Percentiles rank a stretch among this genome's conserved stretches.
Evolutionary conservation across 2,113 vertebrate species (phyloP).

Genomic region (Platycercus adscitus): DNA sequence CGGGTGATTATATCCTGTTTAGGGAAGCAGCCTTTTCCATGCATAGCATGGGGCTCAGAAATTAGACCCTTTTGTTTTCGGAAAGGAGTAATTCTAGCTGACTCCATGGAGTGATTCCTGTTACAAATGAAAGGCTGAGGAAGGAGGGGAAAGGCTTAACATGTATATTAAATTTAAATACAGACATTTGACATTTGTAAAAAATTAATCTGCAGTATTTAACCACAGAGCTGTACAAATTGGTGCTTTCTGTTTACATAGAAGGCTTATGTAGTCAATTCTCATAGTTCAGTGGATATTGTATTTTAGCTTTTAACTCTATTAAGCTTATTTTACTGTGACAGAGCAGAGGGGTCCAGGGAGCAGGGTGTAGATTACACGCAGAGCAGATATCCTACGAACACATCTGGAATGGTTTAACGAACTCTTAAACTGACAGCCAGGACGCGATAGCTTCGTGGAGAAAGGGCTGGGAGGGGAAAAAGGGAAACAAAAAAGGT

Average conservation of each 20-base stretch:
- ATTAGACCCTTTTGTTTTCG: background rate
- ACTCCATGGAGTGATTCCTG: background rate
- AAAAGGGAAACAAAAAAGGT: background rate
- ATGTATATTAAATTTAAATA: slow-evolving; percentile 48
- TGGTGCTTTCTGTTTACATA: slow-evolving; percentile 51
- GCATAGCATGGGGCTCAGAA: background rate
- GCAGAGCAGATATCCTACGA: background rate
- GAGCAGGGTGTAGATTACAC: background rate
- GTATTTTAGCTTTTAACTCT: slow-evolving; percentile 50
- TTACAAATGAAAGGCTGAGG: slow-evolving; percentile 33
- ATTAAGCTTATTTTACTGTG: slow-evolving; percentile 48
- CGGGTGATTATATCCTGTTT: background rate
- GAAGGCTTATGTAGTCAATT: slow-evolving; percentile 41
- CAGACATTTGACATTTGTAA: slow-evolving; percentile 53
- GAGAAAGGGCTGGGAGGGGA: background rate
- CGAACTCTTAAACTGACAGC: background rate
- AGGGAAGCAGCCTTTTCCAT: background rate
- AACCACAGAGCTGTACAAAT: slow-evolving; percentile 46
- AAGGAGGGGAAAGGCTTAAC: slow-evolving; percentile 24
- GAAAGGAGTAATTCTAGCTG: slow-evolving; percentile 26
- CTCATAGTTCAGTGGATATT: slow-evolving; percentile 45
- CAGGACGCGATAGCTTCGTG: background rate
- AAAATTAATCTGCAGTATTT: slow-evolving; percentile 53
- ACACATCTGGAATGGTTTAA: background rate
- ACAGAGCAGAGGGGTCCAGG: background rate